Conservation (phyloP, 2,888 invertebrate genomes). For the Bursaphelenchus okinawaensis region DNA sequence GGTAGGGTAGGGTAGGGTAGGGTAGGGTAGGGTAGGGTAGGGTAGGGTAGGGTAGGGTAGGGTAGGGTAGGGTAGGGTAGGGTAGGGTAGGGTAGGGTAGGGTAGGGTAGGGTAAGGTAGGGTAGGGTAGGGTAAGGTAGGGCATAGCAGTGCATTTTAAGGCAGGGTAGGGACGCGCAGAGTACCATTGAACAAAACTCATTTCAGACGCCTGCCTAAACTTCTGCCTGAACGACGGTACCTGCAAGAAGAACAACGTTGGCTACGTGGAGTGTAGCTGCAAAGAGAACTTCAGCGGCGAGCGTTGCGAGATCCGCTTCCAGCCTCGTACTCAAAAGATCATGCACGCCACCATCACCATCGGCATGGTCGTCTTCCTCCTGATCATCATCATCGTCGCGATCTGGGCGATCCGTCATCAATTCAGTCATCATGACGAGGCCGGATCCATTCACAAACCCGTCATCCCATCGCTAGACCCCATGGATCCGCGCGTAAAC, state of each 20-base stretch:
- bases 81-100: background rate
- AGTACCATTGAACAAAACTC: background rate
- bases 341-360: constrained; percentile 22
- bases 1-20: no score
- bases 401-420: constrained; percentile 54
- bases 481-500: constrained; percentile 29
- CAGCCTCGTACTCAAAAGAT: constrained; percentile 39
- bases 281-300: constrained; percentile 55
- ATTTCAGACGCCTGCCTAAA: constrained; percentile 54
- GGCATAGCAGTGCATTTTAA: constrained; percentile 11
- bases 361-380: constrained; percentile 39
- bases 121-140: no score
- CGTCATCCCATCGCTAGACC: constrained; percentile 20
- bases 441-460: constrained; percentile 18
- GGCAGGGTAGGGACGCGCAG: background rate
- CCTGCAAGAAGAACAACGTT: constrained; percentile 55
- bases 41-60: no score
- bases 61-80: no score
- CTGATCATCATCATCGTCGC: constrained; percentile 48
- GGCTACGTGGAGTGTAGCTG: constrained; percentile 56
- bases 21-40: no score
- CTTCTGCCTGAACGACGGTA: constrained; percentile 57
- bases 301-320: constrained; percentile 45
- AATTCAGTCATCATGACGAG: constrained; percentile 31
- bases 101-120: background rate